phyloP scores from a whole-genome alignment of 2,113 vertebrate species.

The Falcunculus frontatus region DNA sequence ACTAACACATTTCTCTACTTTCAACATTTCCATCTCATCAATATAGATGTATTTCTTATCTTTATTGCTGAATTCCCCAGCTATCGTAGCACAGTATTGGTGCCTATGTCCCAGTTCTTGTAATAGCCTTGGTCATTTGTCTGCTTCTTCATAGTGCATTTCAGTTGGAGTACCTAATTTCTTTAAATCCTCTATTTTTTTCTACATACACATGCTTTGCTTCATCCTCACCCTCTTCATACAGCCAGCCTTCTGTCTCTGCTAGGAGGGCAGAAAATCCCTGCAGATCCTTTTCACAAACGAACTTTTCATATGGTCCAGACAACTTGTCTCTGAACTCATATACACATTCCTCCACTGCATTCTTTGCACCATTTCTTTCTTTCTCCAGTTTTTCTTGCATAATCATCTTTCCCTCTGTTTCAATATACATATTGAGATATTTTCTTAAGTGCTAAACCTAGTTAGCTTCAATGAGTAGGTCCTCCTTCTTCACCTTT shows the following conservation, averaged over 20 bases:
- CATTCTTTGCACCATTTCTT: constrained; percentile 79
- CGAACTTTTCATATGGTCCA: constrained; percentile 73
- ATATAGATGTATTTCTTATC: constrained; percentile 79
- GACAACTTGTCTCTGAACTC: constrained; percentile 78
- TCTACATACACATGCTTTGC: constrained; percentile 77
- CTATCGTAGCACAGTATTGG: constrained; percentile 71
- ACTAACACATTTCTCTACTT: constrained; percentile 75
- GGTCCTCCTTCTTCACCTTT: constrained; percentile 77
- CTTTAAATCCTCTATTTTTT: constrained; percentile 77
- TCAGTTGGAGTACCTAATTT: constrained; percentile 77
- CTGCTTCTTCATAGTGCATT: constrained; percentile 73
- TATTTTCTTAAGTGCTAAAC: constrained; percentile 78
- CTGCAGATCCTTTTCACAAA: constrained; percentile 72
- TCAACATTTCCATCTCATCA: constrained; percentile 76
- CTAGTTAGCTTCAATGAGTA: constrained; percentile 75
- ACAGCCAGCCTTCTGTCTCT: constrained; percentile 78
- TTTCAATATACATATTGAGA: constrained; percentile 78
- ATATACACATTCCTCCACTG: constrained; percentile 81
- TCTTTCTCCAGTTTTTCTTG: constrained; percentile 81
- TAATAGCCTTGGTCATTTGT: constrained; percentile 70
- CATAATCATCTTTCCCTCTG: constrained; percentile 81
- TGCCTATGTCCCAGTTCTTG: constrained; percentile 72
- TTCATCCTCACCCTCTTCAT: constrained; percentile 81
- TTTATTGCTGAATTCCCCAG: constrained; percentile 73
- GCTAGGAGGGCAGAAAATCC: constrained; percentile 70